Conservation (phyloP, 2,888 invertebrate species). For the Eugnorisma glareosa region DNA sequence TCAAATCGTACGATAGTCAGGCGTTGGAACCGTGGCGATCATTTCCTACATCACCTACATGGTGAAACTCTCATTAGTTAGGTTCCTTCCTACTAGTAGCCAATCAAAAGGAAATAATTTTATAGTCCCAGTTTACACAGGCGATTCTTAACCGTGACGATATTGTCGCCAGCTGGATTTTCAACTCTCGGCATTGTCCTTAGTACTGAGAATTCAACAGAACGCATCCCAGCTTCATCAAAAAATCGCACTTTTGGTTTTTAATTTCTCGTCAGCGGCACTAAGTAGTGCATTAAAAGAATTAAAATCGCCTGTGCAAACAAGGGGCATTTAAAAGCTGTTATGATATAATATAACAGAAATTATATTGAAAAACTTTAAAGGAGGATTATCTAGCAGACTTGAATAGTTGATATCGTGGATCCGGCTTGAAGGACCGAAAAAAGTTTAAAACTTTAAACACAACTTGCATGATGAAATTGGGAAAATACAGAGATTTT, state of each 20-base stretch:
- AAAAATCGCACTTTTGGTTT: neutral
- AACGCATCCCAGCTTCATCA: neutral
- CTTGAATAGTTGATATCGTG: neutral
- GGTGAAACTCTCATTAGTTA: neutral
- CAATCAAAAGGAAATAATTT: neutral
- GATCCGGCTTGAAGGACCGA: neutral
- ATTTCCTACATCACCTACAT: slow-evolving; percentile 4
- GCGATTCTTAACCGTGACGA: neutral
- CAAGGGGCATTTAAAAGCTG: neutral
- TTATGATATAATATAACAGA: slow-evolving; percentile 1
- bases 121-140: neutral
- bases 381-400: neutral
- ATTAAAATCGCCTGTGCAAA: neutral
- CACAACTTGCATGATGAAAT: neutral
- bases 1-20: slow-evolving; percentile 8
- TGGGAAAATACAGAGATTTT: neutral
- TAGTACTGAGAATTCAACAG: neutral
- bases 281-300: neutral
- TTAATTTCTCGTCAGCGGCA: neutral
- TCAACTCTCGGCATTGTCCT: neutral
- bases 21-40: neutral
- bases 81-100: neutral
- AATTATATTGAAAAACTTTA: neutral
- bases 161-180: neutral
- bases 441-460: neutral